phyloP scores from a whole-genome alignment of 2,888 invertebrate species.

The Sarcophaga rosellei region DNA sequence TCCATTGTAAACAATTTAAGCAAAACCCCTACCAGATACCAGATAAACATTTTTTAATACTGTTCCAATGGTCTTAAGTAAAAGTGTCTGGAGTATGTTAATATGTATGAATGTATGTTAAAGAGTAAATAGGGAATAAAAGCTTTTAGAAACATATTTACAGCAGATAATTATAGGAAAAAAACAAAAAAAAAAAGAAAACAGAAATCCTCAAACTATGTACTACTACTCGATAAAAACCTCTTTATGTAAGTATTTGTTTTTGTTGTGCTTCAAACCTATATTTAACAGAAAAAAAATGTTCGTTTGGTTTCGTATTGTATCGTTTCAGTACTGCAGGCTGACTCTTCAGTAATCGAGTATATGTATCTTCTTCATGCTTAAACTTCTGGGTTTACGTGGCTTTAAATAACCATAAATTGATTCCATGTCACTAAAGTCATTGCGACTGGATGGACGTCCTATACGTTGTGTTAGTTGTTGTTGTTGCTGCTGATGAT shows the following conservation, averaged over 20 bases:
- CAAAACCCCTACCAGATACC: conserved; percentile 43
- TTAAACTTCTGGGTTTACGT: conserved; percentile 80
- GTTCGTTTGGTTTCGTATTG: conserved; percentile 12
- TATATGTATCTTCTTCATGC: conserved; percentile 80
- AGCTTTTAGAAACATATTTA: conserved; percentile 65
- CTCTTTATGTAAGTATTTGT: no score
- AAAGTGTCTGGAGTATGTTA: background rate
- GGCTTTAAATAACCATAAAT: conserved; percentile 81
- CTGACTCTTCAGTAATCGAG: conserved; percentile 76
- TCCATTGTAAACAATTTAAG: conserved; percentile 35
- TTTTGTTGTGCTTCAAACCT: no score
- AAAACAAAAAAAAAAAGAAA: conserved; percentile 44
- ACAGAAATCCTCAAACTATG: conserved; percentile 37
- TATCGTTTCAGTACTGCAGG: no score
- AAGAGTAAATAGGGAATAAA: conserved; percentile 30
- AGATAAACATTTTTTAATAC: conserved; percentile 23
- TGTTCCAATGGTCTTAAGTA: conserved; percentile 38
- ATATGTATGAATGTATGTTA: conserved; percentile 20
- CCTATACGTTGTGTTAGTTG: conserved; percentile 70
- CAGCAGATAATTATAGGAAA: conserved; percentile 53
- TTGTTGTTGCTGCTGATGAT: conserved; percentile 65
- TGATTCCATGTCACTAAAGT: conserved; percentile 80
- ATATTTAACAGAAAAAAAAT: conserved; percentile 1
- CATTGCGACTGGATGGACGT: conserved; percentile 77
- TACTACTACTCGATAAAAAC: conserved; percentile 8